Base-by-base conservation (phyloP, 2,888 invertebrate species). In the Ennomos fuscantarius region DNA sequence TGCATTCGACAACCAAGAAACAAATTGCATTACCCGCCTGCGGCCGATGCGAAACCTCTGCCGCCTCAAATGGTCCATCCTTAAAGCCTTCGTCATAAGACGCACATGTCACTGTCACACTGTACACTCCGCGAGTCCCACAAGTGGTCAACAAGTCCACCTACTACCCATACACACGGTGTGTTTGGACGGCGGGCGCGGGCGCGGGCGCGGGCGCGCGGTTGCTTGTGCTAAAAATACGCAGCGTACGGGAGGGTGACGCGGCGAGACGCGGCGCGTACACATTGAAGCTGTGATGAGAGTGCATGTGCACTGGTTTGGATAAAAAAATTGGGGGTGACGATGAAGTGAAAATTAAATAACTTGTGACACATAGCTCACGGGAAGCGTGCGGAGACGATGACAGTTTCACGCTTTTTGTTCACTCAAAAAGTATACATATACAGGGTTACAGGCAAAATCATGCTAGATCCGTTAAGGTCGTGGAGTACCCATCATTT, bases 151-250 rank as follows among this genome's bases (percentile, higher is more conserved):
- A 45, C 46, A 31, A 45, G 47, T 11, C 37, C 6, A 49, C 24
- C 43, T 12, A 33, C n/a, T 53, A 5, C 24, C 35, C 41, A 33
- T 33, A 15, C 24, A 13, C 41, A 24, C 40, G 24, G 58, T 48
- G 58, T 49, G 50, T 46, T 50, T 42, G 41, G 65, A 58, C 44
- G 68, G 24, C 24, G 73, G 57, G 52, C 52, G 60, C 62, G 55
- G 72, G 77, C 76, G 74, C 78, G 83, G 54, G 62, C 63, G 59
- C 73, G 78, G 76, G 74, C 78, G 83, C 77, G 75, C 81, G 75
- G 68, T 74, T 76, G 87, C 85, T 84, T 68, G 76, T 66, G 82
- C 89, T 89, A 89, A 85, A 90, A 89, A 90, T 90, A 89, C 48
- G 75, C 72, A 68, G 67, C 71, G 69, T 63, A 66, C 65, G 70